Base-by-base conservation (phyloP, 2,113 vertebrate species). In the Pardalotus punctatus region DNA sequence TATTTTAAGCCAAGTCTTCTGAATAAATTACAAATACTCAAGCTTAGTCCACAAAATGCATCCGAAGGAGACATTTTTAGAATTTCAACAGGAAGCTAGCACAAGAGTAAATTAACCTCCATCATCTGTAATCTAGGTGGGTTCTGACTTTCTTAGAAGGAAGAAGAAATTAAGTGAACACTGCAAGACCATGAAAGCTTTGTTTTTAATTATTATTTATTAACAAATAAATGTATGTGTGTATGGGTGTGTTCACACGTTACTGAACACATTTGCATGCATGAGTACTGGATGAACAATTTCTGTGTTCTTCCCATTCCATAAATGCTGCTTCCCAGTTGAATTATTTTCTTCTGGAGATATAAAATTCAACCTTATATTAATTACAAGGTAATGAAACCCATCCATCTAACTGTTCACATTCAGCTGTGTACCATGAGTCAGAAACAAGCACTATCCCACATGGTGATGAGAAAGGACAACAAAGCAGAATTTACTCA, bases 341-440 rank as follows among this genome's bases (percentile, higher is more conserved):
- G 42, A 64, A 48, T 94, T 86, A 70, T 53, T 76, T 81, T 74
- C 50, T 74, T 54, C 40, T 43, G 16, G 57, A 80, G 60, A 78
- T 57, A 66, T 54, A 81, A 88, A 94, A 90, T 71, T 48, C 78
- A 95, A 56, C 40, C 8, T 93, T 94, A 90, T 83, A 77, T 90
- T 97, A 94, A 91, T 65, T 74, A 77, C 57, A 71, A 70, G 50
- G 36, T 80, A 96, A 95, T 48, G 36, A 87, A 94, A 90, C 3
- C 11, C 69, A 74, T 91, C 93, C 19, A 88, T 72, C 36, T 95
- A 92, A 70, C 60, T 81, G 65, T 57, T 91, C n/a, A 58, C 12
- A 11, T n/a, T 51, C 62, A 31, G 9, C 4, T 76, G 19, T 42
- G 38, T 27, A 66, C 56, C 33, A 10, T n/a, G 40, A 90, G 10